phyloP scores from a whole-genome alignment of 1,140 invertebrate genomes.

The Ericerus pela region DNA sequence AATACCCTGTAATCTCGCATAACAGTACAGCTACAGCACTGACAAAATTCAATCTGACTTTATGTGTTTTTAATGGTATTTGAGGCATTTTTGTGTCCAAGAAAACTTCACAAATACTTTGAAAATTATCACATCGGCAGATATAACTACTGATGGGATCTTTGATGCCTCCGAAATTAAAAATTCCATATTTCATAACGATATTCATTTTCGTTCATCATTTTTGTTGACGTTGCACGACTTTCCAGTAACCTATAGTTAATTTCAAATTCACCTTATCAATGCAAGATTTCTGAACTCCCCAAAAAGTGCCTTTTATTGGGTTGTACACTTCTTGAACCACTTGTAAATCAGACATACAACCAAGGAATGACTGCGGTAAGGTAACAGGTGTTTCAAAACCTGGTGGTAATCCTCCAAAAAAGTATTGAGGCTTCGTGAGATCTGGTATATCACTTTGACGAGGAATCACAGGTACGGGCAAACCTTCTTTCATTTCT shows the following conservation, averaged over 20 bases:
- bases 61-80: no score
- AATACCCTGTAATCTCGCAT: no score
- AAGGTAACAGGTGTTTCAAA: conserved; percentile 33
- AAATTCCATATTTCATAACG: no score
- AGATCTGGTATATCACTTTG: conserved; percentile 48
- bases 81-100: no score
- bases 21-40: no score
- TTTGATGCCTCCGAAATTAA: no score
- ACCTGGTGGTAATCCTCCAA: conserved; percentile 66
- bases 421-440: conserved; percentile 45
- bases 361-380: conserved; percentile 55
- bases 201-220: no score
- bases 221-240: background rate
- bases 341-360: conserved; percentile 61
- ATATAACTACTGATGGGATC: no score
- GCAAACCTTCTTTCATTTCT: conserved; percentile 48
- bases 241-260: background rate
- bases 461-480: conserved; percentile 37
- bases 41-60: no score
- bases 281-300: conserved; percentile 57
- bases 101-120: no score
- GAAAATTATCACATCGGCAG: no score
- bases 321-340: conserved; percentile 50
- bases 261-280: conserved; percentile 41
- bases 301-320: conserved; percentile 48